Base-by-base conservation (phyloP, 2,113 vertebrate species). In the Tautogolabrus adspersus region DNA sequence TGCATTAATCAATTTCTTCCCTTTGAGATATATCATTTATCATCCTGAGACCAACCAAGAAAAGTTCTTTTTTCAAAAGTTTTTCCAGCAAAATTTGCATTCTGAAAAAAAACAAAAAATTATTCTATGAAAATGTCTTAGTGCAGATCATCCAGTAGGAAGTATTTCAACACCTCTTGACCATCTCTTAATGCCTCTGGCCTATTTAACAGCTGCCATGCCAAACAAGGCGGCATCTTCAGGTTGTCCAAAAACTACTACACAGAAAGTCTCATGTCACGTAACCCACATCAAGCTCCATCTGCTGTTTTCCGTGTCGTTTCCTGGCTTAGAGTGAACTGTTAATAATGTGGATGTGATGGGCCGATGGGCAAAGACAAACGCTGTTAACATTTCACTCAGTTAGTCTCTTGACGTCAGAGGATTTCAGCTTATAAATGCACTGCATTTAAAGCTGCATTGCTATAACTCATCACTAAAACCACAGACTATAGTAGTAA, bases 221-320 rank as follows among this genome's bases (percentile, higher is more conserved):
- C 49, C 37, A 61, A 40, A n/a, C 19, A 30, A 62, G 62, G 52
- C 30, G 5, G 87, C 75, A 74, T 74, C 63, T 69, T 62, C 11
- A 23, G 55, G 66, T 60, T 66, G 23, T 66, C 44, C 63, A 71
- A 55, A 16, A 52, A 52, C 58, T 30, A 66, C 72, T 30, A 66
- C 72, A 71, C 66, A 77, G 61, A 70, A 4, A 65, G 54, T 59
- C 62, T 72, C 58, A 61, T 69, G 66, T 69, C 71, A 77, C 63
- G 64, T 55, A 79, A 84, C 60, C 72, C 74, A 72, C 59, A 56
- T 83, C 65, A 79, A 77, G 73, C 78, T 84, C 87, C 89, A 91
- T 90, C 88, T 90, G 89, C 73, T 78, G 74, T 75, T 84, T 88
- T 87, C 74, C 52, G 46, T 59, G 65, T 67, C 62, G 80, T 79